Evolutionary conservation across 2,797 vertebrate genomes (phyloP).

Genomic region (Trichosurus vulpecula): DNA sequence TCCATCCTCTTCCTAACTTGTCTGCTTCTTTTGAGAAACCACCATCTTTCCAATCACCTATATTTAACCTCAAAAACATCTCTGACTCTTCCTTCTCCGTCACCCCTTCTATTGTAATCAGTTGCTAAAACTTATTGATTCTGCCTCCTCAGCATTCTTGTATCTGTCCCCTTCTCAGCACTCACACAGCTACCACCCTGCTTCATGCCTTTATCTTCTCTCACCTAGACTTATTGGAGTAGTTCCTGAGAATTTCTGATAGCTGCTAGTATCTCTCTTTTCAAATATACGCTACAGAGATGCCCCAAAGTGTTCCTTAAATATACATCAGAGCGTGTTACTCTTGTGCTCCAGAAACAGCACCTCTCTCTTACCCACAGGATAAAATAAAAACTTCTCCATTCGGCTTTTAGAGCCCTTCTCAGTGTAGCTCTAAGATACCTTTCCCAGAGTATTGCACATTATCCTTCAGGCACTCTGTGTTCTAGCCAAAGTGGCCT

Average conservation of each 20-base stretch:
- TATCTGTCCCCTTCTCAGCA: background rate
- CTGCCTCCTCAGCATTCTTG: background rate
- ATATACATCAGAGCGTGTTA: background rate
- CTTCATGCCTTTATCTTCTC: background rate
- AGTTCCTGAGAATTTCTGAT: background rate
- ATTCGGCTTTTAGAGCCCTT: background rate
- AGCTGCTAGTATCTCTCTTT: background rate
- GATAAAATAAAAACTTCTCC: background rate
- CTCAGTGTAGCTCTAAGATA: background rate
- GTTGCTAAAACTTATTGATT: background rate
- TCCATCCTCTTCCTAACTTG: background rate
- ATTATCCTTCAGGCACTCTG: background rate
- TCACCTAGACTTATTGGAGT: background rate
- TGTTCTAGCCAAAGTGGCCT: background rate
- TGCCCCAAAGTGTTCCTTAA: background rate
- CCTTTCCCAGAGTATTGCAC: background rate
- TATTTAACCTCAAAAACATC: background rate
- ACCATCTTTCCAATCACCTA: background rate
- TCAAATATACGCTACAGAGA: background rate
- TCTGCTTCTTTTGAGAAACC: background rate
- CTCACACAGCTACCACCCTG: background rate
- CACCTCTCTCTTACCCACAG: background rate
- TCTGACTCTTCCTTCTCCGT: background rate
- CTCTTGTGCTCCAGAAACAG: background rate
- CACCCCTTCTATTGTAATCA: background rate